Evolutionary conservation across 2,797 vertebrate species (phyloP), one percentile per base, ranked within the genome.

Genomic region (Staurois parvus): DNA sequence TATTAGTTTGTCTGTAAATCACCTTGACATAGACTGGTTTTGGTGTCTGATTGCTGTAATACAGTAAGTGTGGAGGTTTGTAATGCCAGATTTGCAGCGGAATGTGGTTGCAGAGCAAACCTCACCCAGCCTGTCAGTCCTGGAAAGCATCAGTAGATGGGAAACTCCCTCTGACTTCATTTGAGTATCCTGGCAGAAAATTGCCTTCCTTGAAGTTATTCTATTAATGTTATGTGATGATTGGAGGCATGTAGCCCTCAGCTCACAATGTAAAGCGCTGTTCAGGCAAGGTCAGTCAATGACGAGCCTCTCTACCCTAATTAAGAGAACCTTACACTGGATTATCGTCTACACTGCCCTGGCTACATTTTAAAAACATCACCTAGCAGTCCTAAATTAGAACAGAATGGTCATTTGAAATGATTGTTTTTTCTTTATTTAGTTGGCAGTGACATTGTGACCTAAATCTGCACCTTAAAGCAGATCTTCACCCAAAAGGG

Each of bases 121-220:
- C 59, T 76, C 73, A 69, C 74, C 30, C 56, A 28, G 66, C 37
- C 74, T 84, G 74, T 69, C 82, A n/a, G 68, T 81, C 45, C 79
- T 81, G 68, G 48, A 72, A 72, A 72, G 32, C 79, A 29, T 72
- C 68, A 72, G 7, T 40, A 56, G 70, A 24, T 72, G 68, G 68
- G 48, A 59, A 32, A 81, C 79, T 37, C 79, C 79, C 68, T 81
- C 30, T 81, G 79, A 72, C 56, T 72, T 72, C 79, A 72, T 52
- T 62, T 34, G 32, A 62, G 45, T 81, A 37, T 42, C 29, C 28
- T 83, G 81, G 72, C 81, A 83, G 72, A 73, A 45, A 48, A 48
- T 7, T 59, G 32, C 15, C 8, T 37, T 29, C 68, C 64, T 52
- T 42, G 8, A 19, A 64, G 13, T 37, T 37, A 21, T 77, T 32